phyloP scores from a whole-genome alignment of 2,113 vertebrate genomes.

The Periophthalmus modestus region DNA sequence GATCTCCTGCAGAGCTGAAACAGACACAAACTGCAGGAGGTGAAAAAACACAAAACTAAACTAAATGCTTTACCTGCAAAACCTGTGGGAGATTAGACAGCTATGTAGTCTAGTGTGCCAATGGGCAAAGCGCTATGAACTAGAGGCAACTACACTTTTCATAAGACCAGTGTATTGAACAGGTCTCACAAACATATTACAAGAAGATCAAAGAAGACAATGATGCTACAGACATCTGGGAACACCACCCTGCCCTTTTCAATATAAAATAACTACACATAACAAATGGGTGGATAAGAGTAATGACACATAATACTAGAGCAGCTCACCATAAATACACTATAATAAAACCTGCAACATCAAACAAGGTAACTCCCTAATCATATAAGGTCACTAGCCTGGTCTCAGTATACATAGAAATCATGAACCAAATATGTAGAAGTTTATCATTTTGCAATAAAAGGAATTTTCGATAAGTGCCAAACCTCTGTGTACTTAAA shows the following conservation, averaged over 20 bases:
- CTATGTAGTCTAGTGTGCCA: background rate
- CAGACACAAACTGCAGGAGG: constrained; percentile 9
- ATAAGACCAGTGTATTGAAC: too few species aligned
- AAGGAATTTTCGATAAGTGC: too few species aligned
- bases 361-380: background rate
- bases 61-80: background rate
- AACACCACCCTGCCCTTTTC: background rate
- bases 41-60: background rate
- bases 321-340: background rate
- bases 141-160: too few species aligned
- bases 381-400: background rate
- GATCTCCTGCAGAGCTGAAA: constrained; percentile 20
- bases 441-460: too few species aligned
- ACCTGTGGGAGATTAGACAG: background rate
- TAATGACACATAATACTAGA: background rate
- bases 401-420: background rate
- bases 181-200: too few species aligned
- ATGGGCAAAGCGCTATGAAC: background rate
- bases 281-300: background rate
- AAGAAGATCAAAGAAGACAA: background rate
- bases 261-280: background rate
- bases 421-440: too few species aligned
- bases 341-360: background rate
- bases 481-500: too few species aligned
- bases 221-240: background rate